Base-by-base conservation (phyloP, 1,140 invertebrate genomes). In the Eupeodes corollae region DNA sequence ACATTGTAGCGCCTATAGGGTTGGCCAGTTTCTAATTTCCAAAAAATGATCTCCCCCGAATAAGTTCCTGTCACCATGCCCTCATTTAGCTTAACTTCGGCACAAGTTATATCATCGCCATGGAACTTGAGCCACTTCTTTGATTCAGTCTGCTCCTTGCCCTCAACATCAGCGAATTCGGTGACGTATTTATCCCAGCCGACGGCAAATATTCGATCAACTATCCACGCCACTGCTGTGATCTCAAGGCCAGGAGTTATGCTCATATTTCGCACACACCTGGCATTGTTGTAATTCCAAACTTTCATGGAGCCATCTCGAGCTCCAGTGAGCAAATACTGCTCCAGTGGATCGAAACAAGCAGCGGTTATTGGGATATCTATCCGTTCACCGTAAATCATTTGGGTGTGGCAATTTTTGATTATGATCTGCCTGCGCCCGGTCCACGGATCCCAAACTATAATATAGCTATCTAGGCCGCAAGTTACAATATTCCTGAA, bases 281-380 rank as follows among this genome's bases (percentile, higher is more conserved):
- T 72, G 0, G 83, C 82, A 19, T 80, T 79, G 57, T 84, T 86
- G 54, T 86, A 87, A 60, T 86, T 84, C 86, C 86, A 89, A 8
- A 86, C 76, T 61, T 80, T 79, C 2, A 84, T 61, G 3, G 75
- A 73, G 30, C 82, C 82, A 61, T 84, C 75, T 39, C 76, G 72
- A 1, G 79, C 83, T 0, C 82, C 83, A 0, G 83, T 86, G 1
- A 86, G 56, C 5, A 89, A 69, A 39, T 82, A 70, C 54, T 84
- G 79, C 44, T 78, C 69, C 2, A 77, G 73, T 2, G 77, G 75
- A 68, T 87, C 82, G 63, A 88, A 87, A 52, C 76, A 77, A 9
- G 82, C 83, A 0, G 82, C 79, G 0, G 84, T 86, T 26, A 90
- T 86, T 69, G 86, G 83, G 31, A 87, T 73, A 2, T 76, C 72